Conservation (phyloP, 2,113 vertebrate genomes). For the Mastomys natalensis region DNA sequence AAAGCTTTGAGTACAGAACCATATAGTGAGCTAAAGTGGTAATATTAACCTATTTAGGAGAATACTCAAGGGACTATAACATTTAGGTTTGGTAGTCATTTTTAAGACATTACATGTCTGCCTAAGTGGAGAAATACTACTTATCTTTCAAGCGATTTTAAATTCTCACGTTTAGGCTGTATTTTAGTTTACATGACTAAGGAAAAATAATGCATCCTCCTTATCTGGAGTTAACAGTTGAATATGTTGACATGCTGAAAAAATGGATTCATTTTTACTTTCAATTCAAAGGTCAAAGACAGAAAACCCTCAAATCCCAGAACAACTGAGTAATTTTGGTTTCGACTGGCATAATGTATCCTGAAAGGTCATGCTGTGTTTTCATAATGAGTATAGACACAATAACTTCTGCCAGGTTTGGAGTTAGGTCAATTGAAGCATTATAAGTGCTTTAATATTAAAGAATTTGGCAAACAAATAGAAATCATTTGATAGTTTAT, state of each 20-base stretch:
- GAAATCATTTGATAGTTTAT: neutral
- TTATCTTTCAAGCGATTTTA: neutral
- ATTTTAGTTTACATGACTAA: neutral
- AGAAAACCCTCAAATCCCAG: slow-evolving; percentile 28
- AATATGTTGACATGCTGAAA: neutral
- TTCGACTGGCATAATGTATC: neutral
- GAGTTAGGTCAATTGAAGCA: neutral
- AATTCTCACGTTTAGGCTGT: neutral
- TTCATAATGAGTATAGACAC: neutral
- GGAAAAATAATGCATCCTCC: neutral
- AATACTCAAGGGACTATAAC: neutral
- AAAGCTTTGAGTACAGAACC: neutral
- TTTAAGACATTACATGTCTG: neutral
- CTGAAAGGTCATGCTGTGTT: slow-evolving; percentile 8
- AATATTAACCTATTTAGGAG: neutral
- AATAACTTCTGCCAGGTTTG: neutral
- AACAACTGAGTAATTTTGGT: neutral
- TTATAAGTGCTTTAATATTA: neutral
- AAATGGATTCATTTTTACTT: neutral
- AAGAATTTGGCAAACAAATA: neutral
- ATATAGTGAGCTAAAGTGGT: neutral
- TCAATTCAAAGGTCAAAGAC: neutral
- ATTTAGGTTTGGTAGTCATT: neutral
- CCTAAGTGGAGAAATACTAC: neutral
- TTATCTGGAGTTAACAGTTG: neutral